Evolutionary conservation across 2,797 vertebrate species (phyloP), one percentile per base, ranked within the genome.

Genomic region (Myiotriccus ornatus): DNA sequence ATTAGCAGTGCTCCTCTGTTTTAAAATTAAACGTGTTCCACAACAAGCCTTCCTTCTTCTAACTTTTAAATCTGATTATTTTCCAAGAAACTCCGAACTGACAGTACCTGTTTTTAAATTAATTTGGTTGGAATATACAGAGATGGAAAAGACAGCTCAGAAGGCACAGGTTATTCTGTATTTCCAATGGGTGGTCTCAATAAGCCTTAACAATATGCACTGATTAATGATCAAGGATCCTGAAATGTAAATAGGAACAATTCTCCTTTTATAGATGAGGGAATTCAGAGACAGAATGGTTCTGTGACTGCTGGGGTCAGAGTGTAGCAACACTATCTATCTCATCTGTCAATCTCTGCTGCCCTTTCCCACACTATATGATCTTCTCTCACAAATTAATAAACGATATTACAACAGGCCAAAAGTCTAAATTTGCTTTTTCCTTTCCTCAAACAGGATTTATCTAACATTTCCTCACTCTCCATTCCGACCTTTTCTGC

Each of bases 331-430:
- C 24, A 44, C 12, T 74, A 64, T 80, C 75, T 85, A 49, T 81
- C 73, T 83, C 37, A 59, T 73, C 81, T 87, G 78, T 79, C 93
- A 82, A 8, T 77, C 86, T 83, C 59, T 79, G 55, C 77, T 95
- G 84, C 86, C 86, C 84, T 96, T 95, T 94, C 80, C 34, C 59
- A 81, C 28, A 93, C 30, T 69, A 49, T 47, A 55, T 50, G 53
- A 94, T 93, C 70, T 79, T 83, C 74, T 83, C 41, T 89, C 52
- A 81, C 78, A 57, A 92, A 95, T 92, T 93, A 95, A 90, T 93
- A 95, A 75, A 64, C 35, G 83, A 85, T 82, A 94, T 63, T 88
- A 91, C 23, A 69, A 87, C 34, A 86, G 43, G 67, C 70, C 59
- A 78, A 65, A 87, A 85, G 75, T 75, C 52, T 93, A 85, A 90